A percentile compares a stretch with the other conserved stretches of the same genome.
These are phyloP conservation scores for Ephestia elutella DNA, from an alignment of 1,140 invertebrate genomes.

Conservation along the genomic window DNA sequence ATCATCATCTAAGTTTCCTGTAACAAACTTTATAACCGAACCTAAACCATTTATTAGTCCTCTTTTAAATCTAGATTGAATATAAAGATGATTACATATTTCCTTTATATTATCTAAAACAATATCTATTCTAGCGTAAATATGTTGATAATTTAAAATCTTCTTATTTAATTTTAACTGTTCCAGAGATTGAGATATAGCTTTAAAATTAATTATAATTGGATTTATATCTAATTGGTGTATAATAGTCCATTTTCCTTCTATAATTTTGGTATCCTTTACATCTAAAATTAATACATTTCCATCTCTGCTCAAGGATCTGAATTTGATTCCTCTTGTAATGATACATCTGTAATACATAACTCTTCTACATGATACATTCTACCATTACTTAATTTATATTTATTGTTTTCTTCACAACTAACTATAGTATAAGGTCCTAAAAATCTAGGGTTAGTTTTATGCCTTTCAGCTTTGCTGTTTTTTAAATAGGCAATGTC, in stretches of 20 bases:
- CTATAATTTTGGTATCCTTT: conserved; percentile 11
- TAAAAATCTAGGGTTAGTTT: conserved; percentile 18
- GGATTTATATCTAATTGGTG: conserved; percentile 21
- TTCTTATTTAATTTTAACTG: neutral
- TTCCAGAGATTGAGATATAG: neutral
- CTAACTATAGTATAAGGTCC: conserved; percentile 15
- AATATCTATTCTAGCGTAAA: conserved; percentile 18
- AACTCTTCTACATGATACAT: conserved; percentile 21
- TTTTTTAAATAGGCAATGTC: conserved; percentile 22
- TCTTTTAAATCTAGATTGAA: conserved; percentile 23
- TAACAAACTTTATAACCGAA: conserved; percentile 31
- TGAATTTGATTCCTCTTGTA: conserved; percentile 12
- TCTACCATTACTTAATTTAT: conserved; percentile 19
- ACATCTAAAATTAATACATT: conserved; percentile 16
- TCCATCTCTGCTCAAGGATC: conserved; percentile 10
- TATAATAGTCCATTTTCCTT: conserved; percentile 18
- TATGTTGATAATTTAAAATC: conserved; percentile 16
- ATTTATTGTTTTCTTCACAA: conserved; percentile 17
- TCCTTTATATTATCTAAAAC: conserved; percentile 22
- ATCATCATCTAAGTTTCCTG: conserved; percentile 34
- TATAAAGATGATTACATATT: conserved; percentile 27
- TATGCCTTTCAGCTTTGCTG: conserved; percentile 19
- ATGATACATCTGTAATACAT: conserved; percentile 14
- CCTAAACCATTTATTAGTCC: conserved; percentile 35
- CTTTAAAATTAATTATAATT: conserved; percentile 14